These are phyloP conservation scores for Stichodactyla helianthus DNA, from an alignment of 64 coral and sea anemone genomes.

Conservation along the genomic window DNA sequence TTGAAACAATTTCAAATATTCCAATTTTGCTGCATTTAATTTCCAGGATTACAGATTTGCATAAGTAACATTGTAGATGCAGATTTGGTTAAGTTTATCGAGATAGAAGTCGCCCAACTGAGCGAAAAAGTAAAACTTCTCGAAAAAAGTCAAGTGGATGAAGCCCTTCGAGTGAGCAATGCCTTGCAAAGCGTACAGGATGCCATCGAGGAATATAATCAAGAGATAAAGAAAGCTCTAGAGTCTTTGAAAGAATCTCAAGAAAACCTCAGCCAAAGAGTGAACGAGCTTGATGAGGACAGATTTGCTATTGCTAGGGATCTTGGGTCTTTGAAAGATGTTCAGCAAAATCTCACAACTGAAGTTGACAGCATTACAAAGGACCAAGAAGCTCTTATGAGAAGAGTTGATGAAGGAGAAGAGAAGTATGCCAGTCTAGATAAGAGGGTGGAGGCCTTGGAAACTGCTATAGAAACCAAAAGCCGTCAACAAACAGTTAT, in stretches of 20 bases:
- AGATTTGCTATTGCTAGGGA: neutral
- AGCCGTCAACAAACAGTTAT: neutral
- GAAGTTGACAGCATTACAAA: neutral
- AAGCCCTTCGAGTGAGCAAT: neutral
- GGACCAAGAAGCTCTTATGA: slow-evolving; percentile 1
- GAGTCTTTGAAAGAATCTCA: neutral
- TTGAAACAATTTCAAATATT: no score
- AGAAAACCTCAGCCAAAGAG: neutral
- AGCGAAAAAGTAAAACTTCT: no score
- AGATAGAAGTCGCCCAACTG: no score
- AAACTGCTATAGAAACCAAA: neutral
- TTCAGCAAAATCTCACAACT: neutral
- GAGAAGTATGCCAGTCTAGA: slow-evolving; percentile 16
- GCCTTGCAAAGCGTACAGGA: slow-evolving; percentile 23
- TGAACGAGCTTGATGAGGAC: neutral
- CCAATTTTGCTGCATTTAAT: no score
- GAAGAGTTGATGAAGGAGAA: slow-evolving; percentile 31
- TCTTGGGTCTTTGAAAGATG: slow-evolving; percentile 11
- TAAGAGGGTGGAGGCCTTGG: slow-evolving; percentile 36
- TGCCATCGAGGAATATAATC: neutral
- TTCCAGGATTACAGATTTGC: no score
- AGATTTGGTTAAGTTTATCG: no score
- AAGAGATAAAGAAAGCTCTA: neutral
- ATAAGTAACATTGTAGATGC: no score
- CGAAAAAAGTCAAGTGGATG: no score